Evolutionary conservation across 2,888 invertebrate species (phyloP).

Genomic region (Tanaodytes sp.): DNA sequence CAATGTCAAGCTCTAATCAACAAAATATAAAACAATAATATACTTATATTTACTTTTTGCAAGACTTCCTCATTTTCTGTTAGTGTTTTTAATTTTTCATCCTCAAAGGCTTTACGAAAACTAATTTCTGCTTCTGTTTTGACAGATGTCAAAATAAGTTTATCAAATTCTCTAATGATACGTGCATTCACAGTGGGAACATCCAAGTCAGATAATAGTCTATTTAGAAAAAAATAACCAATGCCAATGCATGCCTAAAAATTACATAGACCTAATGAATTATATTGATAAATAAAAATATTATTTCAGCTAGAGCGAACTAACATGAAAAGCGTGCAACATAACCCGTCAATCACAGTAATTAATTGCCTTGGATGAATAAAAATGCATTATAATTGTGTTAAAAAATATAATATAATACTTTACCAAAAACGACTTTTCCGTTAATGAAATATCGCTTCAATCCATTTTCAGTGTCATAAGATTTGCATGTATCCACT

Average conservation of each 20-base stretch:
- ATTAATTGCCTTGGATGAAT: too few species aligned
- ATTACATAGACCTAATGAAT: too few species aligned
- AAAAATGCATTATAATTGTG: too few species aligned
- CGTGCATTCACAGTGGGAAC: neutral
- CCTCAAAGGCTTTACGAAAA: neutral
- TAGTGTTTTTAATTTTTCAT: neutral
- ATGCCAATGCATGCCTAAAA: too few species aligned
- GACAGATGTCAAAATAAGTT: neutral
- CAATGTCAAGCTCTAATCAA: too few species aligned
- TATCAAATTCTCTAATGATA: neutral
- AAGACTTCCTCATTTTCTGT: neutral
- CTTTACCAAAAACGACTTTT: slow-evolving; percentile 1
- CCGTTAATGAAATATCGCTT: neutral
- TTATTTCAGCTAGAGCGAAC: too few species aligned
- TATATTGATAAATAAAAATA: too few species aligned
- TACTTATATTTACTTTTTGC: neutral
- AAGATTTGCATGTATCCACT: slow-evolving; percentile 1
- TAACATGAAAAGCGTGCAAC: too few species aligned
- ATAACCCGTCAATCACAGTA: too few species aligned
- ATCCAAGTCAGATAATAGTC: neutral
- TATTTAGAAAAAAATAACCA: neutral
- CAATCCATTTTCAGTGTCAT: neutral
- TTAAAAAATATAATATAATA: too few species aligned
- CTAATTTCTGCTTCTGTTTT: neutral
- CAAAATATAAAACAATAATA: neutral